A percentile compares a stretch with the other conserved stretches of the same genome.
These are phyloP conservation scores for Diarsia mendica DNA, from an alignment of 2,888 invertebrate genomes.

Conservation along the genomic window DNA sequence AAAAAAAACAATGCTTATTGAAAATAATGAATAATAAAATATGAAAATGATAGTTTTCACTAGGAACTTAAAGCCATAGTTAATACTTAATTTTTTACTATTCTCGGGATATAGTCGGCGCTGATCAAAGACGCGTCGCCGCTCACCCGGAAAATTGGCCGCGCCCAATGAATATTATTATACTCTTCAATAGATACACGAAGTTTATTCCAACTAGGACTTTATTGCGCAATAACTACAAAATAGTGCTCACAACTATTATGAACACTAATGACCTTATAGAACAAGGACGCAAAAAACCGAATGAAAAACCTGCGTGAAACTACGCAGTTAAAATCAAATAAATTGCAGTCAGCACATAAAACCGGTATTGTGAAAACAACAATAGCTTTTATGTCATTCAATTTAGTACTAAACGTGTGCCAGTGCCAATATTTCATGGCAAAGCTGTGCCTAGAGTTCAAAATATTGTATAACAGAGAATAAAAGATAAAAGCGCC, in stretches of 20 bases:
- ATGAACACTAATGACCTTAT: slow-evolving; percentile 14
- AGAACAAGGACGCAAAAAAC: slow-evolving; percentile 15
- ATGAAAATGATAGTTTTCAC: slow-evolving; percentile 51
- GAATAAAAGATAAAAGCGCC: slow-evolving; percentile 44
- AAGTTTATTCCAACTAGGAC: slow-evolving; percentile 84
- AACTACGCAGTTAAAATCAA: slow-evolving; percentile 39
- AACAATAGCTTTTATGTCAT: slow-evolving; percentile 50
- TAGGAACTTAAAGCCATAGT: slow-evolving; percentile 73
- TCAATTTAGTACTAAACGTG: slow-evolving; percentile 43
- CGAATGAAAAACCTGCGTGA: slow-evolving; percentile 6
- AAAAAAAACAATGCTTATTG: neutral
- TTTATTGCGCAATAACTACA: slow-evolving; percentile 71
- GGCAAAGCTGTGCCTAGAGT: slow-evolving; percentile 28
- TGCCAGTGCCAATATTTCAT: slow-evolving; percentile 38
- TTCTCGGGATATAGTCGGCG: slow-evolving; percentile 78
- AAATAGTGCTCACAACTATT: slow-evolving; percentile 35
- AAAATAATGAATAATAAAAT: slow-evolving; percentile 2
- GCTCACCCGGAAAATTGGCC: slow-evolving; percentile 89
- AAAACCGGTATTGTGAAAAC: slow-evolving; percentile 46
- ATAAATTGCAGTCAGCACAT: slow-evolving; percentile 39
- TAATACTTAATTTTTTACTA: slow-evolving; percentile 83
- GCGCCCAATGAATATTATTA: slow-evolving; percentile 90
- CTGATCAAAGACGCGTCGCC: slow-evolving; percentile 89
- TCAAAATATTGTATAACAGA: slow-evolving; percentile 38
- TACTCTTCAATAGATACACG: slow-evolving; percentile 88